Base-by-base conservation (phyloP, 2,888 invertebrate species). In the Dinocampus coccinellae region DNA sequence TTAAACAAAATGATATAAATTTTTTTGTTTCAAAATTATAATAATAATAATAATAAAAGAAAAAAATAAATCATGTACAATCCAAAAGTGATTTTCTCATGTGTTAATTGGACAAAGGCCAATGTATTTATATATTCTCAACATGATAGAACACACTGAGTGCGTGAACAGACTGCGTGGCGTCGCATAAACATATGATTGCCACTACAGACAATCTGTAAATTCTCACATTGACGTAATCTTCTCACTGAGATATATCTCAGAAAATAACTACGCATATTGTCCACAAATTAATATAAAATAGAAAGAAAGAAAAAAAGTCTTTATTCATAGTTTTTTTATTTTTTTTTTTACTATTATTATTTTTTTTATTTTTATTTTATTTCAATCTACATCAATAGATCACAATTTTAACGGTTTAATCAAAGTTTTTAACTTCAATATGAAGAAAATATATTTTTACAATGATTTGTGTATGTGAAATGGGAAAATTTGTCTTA, bases 101-200 rank as follows among this genome's bases (percentile, higher is more conserved):
- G 24, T 61, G 61, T 34, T n/a, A 52, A 53, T 69, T 69, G 69
- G 69, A 69, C 33, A 63, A 10, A 57, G 57, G 69, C 69, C 69
- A 69, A 69, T 69, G 33, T 57, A 57, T 64, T 42, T 33, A 33
- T 33, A 33, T 33, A 69, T 63, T 36, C 22, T 58, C 24, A 13
- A 39, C 24, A 36, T 36, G 55, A 22, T 16, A 22, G 42, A 55
- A 3, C 39, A 55, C 34, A 52, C 69, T 53, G 61, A 64, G 53
- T 55, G 55, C 55, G 16, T 33, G 57, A 29, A 26, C 57, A 69
- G 69, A 69, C 69, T 69, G 69, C 57, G 42, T 69, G 69, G 69
- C 69, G 69, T 16, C 69, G 60, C 34, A 24, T 13, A n/a, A 55
- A 53, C 36, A 33, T 3, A 55, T 55, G 24, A 34, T 65, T 36